Conservation (phyloP, 2,113 vertebrate species). For the Murina feae region DNA sequence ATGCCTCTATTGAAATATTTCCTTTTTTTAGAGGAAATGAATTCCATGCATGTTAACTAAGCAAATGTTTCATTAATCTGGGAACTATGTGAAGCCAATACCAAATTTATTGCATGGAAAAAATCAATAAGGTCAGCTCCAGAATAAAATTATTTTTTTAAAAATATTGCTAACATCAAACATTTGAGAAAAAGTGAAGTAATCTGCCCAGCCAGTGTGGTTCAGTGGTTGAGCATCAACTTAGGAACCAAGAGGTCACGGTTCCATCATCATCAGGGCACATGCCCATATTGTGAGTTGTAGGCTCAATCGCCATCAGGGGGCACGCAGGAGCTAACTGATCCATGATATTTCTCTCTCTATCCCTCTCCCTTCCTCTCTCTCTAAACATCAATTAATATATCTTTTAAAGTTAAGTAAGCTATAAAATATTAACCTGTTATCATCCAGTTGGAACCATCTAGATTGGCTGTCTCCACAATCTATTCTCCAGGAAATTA, state of each 20-base stretch:
- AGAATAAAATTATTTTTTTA: constrained; percentile 20
- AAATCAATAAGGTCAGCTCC: constrained; percentile 40
- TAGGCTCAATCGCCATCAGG: too few species aligned
- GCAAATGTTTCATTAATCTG: constrained; percentile 47
- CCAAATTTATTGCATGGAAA: neutral
- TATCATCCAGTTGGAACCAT: neutral
- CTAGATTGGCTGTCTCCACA: neutral
- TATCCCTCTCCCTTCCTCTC: too few species aligned
- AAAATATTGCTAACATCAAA: neutral
- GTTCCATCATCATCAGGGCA: too few species aligned
- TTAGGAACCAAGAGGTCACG: too few species aligned
- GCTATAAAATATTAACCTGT: neutral
- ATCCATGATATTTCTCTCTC: too few species aligned
- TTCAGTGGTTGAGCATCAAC: too few species aligned
- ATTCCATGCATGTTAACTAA: constrained; percentile 34
- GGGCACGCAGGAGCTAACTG: too few species aligned
- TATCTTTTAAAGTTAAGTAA: constrained; percentile 8
- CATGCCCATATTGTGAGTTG: too few species aligned
- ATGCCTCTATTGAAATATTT: constrained; percentile 36
- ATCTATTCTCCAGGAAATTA: neutral
- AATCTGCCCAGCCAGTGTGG: too few species aligned
- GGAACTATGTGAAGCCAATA: neutral
- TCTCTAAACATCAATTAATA: too few species aligned
- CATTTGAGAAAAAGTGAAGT: neutral
- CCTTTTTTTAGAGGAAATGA: constrained; percentile 46